phyloP scores from a whole-genome alignment of 2,888 invertebrate species.

The Pseudococcus viburni region DNA sequence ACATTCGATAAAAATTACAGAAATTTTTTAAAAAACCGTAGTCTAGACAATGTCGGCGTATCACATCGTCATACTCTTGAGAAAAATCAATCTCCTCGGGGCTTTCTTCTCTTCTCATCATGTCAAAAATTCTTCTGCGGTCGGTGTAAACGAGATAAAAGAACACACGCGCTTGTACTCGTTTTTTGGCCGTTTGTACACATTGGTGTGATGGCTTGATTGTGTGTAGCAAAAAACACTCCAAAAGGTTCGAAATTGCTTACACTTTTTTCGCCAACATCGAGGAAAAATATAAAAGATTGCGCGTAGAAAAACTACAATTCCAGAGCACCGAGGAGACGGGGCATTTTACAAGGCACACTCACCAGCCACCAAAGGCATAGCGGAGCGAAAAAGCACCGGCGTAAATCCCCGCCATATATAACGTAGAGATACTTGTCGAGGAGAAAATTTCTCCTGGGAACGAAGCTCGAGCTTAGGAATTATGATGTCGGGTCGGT shows the following conservation, averaged over 20 bases:
- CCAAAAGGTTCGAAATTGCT: background rate
- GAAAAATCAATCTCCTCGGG: too few relatives aligned
- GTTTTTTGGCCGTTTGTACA: background rate
- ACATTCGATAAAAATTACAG: too few relatives aligned
- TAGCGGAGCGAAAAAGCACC: slow-evolving; percentile 11
- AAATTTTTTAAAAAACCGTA: too few relatives aligned
- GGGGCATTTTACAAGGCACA: background rate
- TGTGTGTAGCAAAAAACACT: background rate
- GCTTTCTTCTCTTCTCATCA: too few relatives aligned
- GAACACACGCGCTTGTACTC: background rate
- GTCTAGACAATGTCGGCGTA: too few relatives aligned
- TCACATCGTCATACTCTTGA: too few relatives aligned
- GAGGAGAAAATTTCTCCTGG: slow-evolving; percentile 40
- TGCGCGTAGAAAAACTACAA: background rate
- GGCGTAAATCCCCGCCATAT: slow-evolving; percentile 37
- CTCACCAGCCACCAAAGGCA: background rate
- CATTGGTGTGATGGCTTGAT: background rate
- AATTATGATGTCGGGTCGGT: slow-evolving; percentile 45
- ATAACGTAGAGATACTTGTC: slow-evolving; percentile 46
- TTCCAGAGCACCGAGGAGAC: background rate
- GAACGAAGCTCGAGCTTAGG: slow-evolving; percentile 27
- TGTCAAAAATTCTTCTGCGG: too few relatives aligned
- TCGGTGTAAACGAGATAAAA: background rate
- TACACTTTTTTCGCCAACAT: background rate
- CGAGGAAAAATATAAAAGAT: background rate